Percentiles rank a stretch among this genome's conserved stretches.
Conservation (phyloP, 2,113 vertebrate species). For the Struthio camelus region DNA sequence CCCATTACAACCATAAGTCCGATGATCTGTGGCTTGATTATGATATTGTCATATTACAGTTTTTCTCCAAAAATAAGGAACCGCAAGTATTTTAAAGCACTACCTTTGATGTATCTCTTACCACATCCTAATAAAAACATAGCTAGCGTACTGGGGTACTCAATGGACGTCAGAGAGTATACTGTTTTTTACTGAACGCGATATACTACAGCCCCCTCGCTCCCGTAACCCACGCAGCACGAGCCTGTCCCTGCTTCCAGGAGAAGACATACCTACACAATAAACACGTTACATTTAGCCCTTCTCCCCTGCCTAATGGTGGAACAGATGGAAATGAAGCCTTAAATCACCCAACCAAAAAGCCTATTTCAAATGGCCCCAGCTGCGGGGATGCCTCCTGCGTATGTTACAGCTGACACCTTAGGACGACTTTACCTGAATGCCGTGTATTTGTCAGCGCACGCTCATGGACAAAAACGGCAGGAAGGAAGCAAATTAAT, state of each 20-base stretch:
- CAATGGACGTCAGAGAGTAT: background rate
- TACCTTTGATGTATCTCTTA: background rate
- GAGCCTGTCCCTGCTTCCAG: background rate
- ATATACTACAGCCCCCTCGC: background rate
- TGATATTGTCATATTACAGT: background rate
- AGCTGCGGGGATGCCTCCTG: background rate
- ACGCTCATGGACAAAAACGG: background rate
- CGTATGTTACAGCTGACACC: fast-evolving
- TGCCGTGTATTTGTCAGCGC: fast-evolving
- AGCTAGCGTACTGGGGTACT: background rate
- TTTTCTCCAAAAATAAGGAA: background rate
- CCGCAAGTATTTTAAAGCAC: background rate
- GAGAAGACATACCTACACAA: background rate
- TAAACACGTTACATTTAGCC: background rate
- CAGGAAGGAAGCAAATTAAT: background rate
- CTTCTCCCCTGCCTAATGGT: background rate
- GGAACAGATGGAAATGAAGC: background rate
- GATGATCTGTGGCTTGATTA: background rate
- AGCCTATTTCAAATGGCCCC: background rate
- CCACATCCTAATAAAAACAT: background rate
- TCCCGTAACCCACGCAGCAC: background rate
- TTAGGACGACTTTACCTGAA: background rate
- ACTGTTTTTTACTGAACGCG: background rate
- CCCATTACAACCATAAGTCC: background rate
- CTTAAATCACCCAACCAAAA: background rate